Evolutionary conservation across 2,888 invertebrate species (phyloP).

Genomic region (Archips xylosteana): DNA sequence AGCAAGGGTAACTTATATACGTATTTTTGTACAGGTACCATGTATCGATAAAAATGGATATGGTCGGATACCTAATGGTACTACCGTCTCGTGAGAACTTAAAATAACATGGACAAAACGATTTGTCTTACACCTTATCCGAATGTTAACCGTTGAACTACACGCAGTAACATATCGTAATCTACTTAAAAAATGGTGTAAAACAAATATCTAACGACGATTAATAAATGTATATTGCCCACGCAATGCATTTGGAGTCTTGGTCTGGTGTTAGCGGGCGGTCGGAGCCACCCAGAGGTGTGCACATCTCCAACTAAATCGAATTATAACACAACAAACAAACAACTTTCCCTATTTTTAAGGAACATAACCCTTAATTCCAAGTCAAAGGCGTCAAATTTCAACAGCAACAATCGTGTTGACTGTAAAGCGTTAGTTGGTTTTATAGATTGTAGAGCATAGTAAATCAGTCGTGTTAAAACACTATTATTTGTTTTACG

Average conservation of each 20-base stretch:
- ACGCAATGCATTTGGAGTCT: constrained; percentile 72
- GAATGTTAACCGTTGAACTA: constrained; percentile 44
- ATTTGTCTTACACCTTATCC: constrained; percentile 42
- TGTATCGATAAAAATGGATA: not conserved
- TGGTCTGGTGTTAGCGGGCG: constrained; percentile 77
- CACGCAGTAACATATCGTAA: constrained; percentile 66
- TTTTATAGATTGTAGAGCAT: constrained; percentile 59
- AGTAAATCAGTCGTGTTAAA: constrained; percentile 67
- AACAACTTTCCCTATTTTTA: constrained; percentile 42
- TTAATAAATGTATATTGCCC: constrained; percentile 77
- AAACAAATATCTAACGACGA: constrained; percentile 72
- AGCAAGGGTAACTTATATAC: too few relatives aligned
- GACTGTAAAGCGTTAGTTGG: constrained; percentile 47
- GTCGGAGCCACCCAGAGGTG: constrained; percentile 81
- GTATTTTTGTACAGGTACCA: too few relatives aligned
- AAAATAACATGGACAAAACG: constrained; percentile 29
- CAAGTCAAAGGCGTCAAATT: constrained; percentile 53
- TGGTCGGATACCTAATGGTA: not conserved
- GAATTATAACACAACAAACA: constrained; percentile 69
- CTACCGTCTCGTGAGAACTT: constrained; percentile 30
- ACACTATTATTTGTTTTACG: constrained; percentile 64
- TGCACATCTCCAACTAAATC: constrained; percentile 78
- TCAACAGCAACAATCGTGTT: constrained; percentile 31
- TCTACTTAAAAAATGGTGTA: constrained; percentile 68
- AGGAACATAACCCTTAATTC: constrained; percentile 43